These are phyloP conservation scores for Diachasma alloeum DNA, from an alignment of 1,140 invertebrate species.

Conservation along the genomic window DNA sequence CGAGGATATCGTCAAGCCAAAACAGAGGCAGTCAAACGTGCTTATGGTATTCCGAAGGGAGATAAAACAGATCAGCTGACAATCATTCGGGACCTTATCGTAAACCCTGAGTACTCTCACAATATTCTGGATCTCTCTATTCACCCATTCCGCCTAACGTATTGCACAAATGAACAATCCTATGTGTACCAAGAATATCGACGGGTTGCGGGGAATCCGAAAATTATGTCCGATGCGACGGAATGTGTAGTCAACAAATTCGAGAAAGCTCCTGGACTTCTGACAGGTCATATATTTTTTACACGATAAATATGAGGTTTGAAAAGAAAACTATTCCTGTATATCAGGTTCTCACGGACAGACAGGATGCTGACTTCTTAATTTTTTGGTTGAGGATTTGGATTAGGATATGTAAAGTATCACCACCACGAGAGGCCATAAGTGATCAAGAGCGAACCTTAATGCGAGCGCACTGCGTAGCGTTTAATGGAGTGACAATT, in stretches of 20 bases:
- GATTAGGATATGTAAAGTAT: neutral
- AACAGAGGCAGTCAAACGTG: neutral
- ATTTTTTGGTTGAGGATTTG: neutral
- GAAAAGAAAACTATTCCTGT: neutral
- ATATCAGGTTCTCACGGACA: slow-evolving; percentile 17
- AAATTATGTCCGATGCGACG: slow-evolving; percentile 20
- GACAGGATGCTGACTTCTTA: slow-evolving; percentile 2
- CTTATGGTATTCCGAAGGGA: neutral
- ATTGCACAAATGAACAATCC: neutral
- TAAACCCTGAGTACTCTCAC: neutral
- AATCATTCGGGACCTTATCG: neutral
- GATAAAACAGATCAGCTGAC: neutral
- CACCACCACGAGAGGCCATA: neutral
- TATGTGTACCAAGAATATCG: slow-evolving; percentile 13
- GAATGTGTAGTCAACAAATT: slow-evolving; percentile 22
- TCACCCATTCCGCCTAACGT: slow-evolving; percentile 2
- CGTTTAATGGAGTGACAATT: neutral
- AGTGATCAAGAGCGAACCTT: slow-evolving; percentile 2
- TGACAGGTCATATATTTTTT: slow-evolving; percentile 10
- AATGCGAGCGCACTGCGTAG: neutral
- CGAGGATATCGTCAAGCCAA: neutral
- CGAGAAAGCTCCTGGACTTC: neutral
- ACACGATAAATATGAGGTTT: slow-evolving; percentile 24
- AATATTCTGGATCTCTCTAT: neutral
- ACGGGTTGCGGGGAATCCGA: neutral